These are phyloP conservation scores for Sus cebifrons DNA, from an alignment of 2,797 vertebrate genomes.

Conservation along the genomic window DNA sequence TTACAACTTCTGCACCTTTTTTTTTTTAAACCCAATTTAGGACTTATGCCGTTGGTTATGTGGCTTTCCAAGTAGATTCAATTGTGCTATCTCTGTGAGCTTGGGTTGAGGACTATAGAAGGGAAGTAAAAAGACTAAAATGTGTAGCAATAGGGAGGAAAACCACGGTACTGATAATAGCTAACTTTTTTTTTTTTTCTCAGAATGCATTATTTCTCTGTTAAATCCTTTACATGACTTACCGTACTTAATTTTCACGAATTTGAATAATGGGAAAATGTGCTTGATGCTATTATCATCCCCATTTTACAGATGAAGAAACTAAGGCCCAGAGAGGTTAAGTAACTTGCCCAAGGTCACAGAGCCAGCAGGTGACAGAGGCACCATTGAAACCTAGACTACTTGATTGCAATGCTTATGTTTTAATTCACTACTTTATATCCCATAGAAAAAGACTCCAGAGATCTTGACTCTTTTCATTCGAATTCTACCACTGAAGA, in stretches of 20 bases:
- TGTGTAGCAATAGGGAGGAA: not conserved
- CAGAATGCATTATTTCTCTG: not conserved
- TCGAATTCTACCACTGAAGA: rapidly evolving
- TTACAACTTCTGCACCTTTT: not conserved
- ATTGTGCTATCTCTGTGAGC: not conserved
- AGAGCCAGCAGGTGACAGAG: not conserved
- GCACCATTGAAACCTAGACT: not conserved
- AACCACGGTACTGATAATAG: not conserved
- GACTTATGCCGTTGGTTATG: not conserved
- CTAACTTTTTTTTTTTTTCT: not conserved
- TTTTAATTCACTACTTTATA: not conserved
- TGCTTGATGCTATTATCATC: not conserved
- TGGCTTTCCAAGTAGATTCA: not conserved
- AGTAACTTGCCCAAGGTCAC: not conserved
- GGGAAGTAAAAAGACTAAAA: not conserved
- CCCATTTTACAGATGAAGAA: not conserved
- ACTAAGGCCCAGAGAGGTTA: not conserved
- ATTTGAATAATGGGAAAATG: not conserved
- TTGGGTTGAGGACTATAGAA: not conserved
- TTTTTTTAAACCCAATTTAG: not conserved
- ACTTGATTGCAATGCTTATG: rapidly evolving
- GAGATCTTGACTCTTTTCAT: not conserved
- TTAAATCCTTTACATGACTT: not conserved
- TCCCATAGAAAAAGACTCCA: not conserved
- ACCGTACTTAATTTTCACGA: not conserved